phyloP scores from a whole-genome alignment of 2,888 invertebrate species.

The Drosophila paramelanica region DNA sequence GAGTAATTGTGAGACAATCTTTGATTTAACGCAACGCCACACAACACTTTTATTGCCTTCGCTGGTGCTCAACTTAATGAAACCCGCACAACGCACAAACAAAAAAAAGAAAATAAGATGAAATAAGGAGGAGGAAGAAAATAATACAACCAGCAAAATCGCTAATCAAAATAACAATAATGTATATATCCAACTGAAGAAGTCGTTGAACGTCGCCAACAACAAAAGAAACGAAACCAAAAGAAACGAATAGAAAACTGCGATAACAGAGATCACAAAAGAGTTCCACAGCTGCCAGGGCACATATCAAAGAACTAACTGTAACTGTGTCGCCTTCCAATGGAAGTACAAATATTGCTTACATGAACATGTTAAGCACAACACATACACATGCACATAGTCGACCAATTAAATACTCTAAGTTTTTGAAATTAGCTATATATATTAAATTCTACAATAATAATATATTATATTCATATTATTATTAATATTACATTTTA shows the following conservation, averaged over 20 bases:
- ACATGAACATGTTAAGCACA: too few relatives aligned
- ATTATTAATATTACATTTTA: too few relatives aligned
- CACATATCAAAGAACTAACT: constrained; percentile 41
- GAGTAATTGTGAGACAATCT: constrained; percentile 11
- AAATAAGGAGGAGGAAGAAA: constrained; percentile 1
- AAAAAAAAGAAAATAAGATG: background rate
- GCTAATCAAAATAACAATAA: constrained; percentile 59
- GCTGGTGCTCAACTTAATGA: constrained; percentile 24
- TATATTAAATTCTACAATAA: too few relatives aligned
- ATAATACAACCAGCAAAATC: constrained; percentile 36
- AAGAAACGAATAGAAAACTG: constrained; percentile 20
- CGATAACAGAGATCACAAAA: constrained; percentile 39
- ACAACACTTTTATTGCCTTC: constrained; percentile 33
- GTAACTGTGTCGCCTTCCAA: constrained; percentile 34
- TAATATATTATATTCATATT: too few relatives aligned
- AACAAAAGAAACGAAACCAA: constrained; percentile 17
- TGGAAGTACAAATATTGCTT: constrained; percentile 9
- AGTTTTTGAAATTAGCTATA: background rate
- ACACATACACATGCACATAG: too few relatives aligned
- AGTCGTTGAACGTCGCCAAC: constrained; percentile 60
- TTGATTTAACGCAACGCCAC: constrained; percentile 25
- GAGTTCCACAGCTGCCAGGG: constrained; percentile 23
- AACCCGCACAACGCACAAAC: constrained; percentile 6
- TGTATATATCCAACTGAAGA: constrained; percentile 48
- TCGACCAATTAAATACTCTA: constrained; percentile 10